These are phyloP conservation scores for Corythornis leucogaster DNA, from an alignment of 2,797 vertebrate species.

Conservation along the genomic window DNA sequence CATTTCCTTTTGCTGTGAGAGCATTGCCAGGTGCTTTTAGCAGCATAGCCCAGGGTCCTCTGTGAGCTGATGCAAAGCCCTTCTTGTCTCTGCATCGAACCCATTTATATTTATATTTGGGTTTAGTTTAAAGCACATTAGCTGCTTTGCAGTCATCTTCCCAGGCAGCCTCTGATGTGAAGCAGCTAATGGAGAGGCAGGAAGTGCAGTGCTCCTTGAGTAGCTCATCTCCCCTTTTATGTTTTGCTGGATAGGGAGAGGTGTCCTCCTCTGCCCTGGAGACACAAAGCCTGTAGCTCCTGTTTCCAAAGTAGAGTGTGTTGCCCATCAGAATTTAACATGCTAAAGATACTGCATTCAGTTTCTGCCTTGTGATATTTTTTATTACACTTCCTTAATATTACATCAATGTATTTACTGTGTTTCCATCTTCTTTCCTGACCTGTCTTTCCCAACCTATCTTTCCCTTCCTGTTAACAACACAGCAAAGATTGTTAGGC, in stretches of 20 bases:
- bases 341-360: neutral
- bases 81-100: neutral
- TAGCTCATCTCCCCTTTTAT: neutral
- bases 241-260: neutral
- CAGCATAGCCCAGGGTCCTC: neutral
- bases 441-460: neutral
- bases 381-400: neutral
- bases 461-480: neutral
- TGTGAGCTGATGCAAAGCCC: neutral
- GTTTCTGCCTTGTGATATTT: neutral
- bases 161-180: neutral
- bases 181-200: neutral
- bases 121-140: neutral
- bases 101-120: neutral
- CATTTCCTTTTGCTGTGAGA: neutral
- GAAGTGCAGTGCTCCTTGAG: neutral
- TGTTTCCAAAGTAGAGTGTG: neutral
- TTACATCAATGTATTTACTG: neutral
- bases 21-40: accelerated
- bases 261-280: neutral
- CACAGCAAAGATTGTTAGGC: neutral
- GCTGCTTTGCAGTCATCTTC: neutral
- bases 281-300: neutral
- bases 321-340: neutral
- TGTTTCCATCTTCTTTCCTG: neutral